A percentile compares a stretch with the other conserved stretches of the same genome.
Evolutionary conservation across 2,797 vertebrate species (phyloP).

Genomic region (Platalea minor): DNA sequence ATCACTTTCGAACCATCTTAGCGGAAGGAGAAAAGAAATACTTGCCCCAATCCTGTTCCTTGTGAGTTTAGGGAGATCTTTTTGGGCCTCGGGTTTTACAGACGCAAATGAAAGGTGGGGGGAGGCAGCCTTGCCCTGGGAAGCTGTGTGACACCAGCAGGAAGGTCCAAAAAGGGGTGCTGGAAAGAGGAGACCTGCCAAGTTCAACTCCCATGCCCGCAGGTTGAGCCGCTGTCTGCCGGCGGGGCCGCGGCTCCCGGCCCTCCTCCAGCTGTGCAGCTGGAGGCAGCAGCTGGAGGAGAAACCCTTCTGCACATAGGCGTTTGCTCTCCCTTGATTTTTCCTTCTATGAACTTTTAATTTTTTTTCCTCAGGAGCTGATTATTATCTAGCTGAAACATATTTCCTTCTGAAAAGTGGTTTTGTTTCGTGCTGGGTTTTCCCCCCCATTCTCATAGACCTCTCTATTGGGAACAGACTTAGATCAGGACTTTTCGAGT

Average conservation of each 20-base stretch:
- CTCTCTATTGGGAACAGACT: background rate
- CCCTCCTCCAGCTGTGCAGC: background rate
- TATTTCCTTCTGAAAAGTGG: background rate
- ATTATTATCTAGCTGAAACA: background rate
- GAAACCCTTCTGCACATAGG: background rate
- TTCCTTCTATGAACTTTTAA: background rate
- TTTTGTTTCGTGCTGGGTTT: background rate
- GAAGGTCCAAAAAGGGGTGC: background rate
- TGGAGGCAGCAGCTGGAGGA: background rate
- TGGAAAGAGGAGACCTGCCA: background rate
- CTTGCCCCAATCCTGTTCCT: background rate
- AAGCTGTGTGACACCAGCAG: background rate
- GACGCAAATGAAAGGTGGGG: background rate
- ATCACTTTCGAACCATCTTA: background rate
- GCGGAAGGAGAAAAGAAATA: background rate
- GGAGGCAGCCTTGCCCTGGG: background rate
- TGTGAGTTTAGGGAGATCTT: background rate
- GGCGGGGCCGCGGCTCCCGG: fast-evolving
- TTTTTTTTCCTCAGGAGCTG: background rate
- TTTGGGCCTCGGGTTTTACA: background rate
- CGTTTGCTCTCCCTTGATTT: background rate
- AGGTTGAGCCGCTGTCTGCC: background rate
- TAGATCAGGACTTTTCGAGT: background rate
- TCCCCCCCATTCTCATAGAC: background rate
- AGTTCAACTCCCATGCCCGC: fast-evolving